phyloP scores from a whole-genome alignment of 2,888 invertebrate species.

The Sarcophaga carnaria region DNA sequence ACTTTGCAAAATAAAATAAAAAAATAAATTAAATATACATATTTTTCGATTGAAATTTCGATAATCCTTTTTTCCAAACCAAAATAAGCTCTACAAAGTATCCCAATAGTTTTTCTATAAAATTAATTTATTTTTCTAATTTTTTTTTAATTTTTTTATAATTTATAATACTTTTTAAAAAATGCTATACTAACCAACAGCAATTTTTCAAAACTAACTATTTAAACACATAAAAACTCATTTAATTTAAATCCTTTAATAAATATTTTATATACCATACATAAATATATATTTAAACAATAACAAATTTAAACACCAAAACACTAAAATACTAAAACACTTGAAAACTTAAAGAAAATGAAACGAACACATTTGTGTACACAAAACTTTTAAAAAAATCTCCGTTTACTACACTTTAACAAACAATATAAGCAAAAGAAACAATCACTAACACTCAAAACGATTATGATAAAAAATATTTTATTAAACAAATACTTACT shows the following conservation, averaged over 20 bases:
- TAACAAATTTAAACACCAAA: conserved; percentile 31
- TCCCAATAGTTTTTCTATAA: neutral
- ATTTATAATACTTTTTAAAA: neutral
- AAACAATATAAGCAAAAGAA: neutral
- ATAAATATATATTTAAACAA: conserved; percentile 16
- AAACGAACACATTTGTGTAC: neutral
- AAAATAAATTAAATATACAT: conserved; percentile 24
- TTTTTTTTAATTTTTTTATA: conserved; percentile 28
- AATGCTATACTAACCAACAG: conserved; percentile 64
- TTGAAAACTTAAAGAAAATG: neutral
- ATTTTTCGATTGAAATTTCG: conserved; percentile 73
- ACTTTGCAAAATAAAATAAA: conserved; percentile 32
- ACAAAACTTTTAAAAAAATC: neutral
- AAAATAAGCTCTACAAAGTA: conserved; percentile 37
- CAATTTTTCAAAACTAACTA: conserved; percentile 49
- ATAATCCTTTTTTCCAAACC: conserved; percentile 70
- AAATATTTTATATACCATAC: conserved; percentile 19
- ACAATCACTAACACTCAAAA: neutral
- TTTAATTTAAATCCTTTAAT: conserved; percentile 30
- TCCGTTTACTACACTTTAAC: neutral
- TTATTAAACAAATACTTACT: neutral
- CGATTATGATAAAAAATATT: too few species aligned
- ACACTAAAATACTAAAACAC: conserved; percentile 26
- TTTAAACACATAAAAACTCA: conserved; percentile 29
- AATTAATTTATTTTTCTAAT: conserved; percentile 32